Evolutionary conservation across 2,113 vertebrate genomes (phyloP), one percentile per base, ranked within the genome.

Genomic region (Oxyruncus cristatus): DNA sequence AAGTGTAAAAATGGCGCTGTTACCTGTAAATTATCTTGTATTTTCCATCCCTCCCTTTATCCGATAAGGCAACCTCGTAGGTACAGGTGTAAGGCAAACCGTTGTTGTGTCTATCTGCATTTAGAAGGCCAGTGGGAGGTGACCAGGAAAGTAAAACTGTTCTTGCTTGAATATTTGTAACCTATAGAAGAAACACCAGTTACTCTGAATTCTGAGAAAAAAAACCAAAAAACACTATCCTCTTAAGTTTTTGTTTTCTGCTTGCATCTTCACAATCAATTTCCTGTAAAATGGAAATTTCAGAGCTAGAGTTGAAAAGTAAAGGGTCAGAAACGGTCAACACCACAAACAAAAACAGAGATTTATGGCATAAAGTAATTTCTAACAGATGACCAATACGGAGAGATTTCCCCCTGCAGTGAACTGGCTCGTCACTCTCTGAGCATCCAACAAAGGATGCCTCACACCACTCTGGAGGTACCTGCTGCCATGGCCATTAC

Each of bases 11-110:
- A 22, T 2, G 3, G 27, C 8, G 19, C 17, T 1, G 30, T 93
- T 98, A 99, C 99, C 99, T 99, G 99, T 99, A 99, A 97, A 99
- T 98, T 80, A 98, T 97, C 95, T 99, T 99, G 98, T 99, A 99
- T 91, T 99, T 99, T 93, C 99, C 99, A 74, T 99, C 99, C 44
- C 98, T 98, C 53, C 99, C 99, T 98, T 99, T 99, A 93, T 99
- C 99, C 7, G 99, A 99, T 94, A 99, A 98, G 95, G 98, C 98
- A 79, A 99, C 98, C 97, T 99, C 99, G 4, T 99, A 99, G 97
- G 98, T 99, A 98, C 99, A 99, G 86, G 98, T 98, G 95, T 98
- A 98, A 37, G 99, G 98, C 84, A 99, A 98, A 89, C 98, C 98
- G 6, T 99, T 99, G 89, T 95, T 98, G 95, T 98, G 98, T 95